Evolutionary conservation across 1,140 invertebrate genomes (phyloP).

Genomic region (Pteromalus puparum): DNA sequence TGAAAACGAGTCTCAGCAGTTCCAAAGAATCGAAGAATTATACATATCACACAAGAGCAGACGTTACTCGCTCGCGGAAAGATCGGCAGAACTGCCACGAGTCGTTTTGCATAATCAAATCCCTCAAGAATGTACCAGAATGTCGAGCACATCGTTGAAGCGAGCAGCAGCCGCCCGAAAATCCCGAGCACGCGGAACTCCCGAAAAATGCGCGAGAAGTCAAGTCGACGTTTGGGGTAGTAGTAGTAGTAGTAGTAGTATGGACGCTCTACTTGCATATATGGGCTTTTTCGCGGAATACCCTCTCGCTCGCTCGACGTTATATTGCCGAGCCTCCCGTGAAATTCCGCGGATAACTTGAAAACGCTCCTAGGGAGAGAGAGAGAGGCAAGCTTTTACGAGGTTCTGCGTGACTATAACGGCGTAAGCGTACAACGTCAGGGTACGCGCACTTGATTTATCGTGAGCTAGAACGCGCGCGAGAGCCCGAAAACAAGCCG

Average conservation of each 20-base stretch:
- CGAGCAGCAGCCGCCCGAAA: slow-evolving; percentile 44
- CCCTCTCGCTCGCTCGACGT: neutral
- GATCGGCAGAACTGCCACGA: neutral
- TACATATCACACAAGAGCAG: neutral
- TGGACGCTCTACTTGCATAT: slow-evolving; percentile 18
- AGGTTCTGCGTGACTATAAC: slow-evolving; percentile 24
- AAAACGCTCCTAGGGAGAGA: slow-evolving; percentile 56
- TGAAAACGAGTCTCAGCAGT: no score
- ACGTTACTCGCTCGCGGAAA: neutral
- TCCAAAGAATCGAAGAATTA: no score
- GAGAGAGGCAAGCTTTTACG: slow-evolving; percentile 38
- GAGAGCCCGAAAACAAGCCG: slow-evolving; percentile 47
- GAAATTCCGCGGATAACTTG: slow-evolving; percentile 62
- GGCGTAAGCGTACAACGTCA: neutral
- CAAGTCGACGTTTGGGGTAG: neutral
- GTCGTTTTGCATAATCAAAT: slow-evolving; percentile 70
- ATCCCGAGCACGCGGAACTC: slow-evolving; percentile 61
- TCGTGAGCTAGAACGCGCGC: no score
- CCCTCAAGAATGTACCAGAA: slow-evolving; percentile 67
- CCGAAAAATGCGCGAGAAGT: slow-evolving; percentile 63
- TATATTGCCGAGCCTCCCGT: slow-evolving; percentile 25
- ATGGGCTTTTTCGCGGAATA: slow-evolving; percentile 33
- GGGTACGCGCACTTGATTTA: slow-evolving; percentile 47
- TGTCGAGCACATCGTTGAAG: slow-evolving; percentile 60
- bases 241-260: neutral